phyloP scores from a whole-genome alignment of 2,113 vertebrate genomes.

The Chlamydotis undulata region DNA sequence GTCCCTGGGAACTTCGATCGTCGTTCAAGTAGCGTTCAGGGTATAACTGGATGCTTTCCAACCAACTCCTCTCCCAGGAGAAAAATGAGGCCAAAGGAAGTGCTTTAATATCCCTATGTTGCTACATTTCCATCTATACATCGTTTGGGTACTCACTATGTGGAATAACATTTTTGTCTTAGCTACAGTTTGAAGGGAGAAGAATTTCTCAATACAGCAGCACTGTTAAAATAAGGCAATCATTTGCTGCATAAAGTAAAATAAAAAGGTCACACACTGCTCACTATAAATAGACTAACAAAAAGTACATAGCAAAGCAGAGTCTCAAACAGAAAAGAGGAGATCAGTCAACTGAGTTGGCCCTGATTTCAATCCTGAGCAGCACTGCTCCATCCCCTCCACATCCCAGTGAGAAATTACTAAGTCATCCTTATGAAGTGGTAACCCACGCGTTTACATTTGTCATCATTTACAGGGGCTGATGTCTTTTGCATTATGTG shows the following conservation, averaged over 20 bases:
- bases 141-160: background rate
- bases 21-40: accelerated
- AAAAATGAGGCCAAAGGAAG: background rate
- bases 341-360: background rate
- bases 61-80: background rate
- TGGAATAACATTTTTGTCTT: background rate
- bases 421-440: background rate
- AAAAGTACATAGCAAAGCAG: background rate
- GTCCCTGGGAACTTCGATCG: background rate
- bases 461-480: background rate
- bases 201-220: background rate
- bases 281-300: background rate
- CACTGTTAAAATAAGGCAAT: background rate
- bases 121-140: background rate
- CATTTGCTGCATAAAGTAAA: background rate
- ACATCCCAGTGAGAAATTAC: background rate
- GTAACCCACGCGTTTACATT: background rate
- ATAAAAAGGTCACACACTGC: background rate
- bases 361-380: background rate
- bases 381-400: background rate
- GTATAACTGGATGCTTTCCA: background rate
- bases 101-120: background rate
- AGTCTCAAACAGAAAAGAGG: background rate
- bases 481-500: background rate
- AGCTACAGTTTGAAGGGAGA: background rate